Evolutionary conservation across 2,113 vertebrate species (phyloP).

Genomic region (Oenanthe melanoleuca): DNA sequence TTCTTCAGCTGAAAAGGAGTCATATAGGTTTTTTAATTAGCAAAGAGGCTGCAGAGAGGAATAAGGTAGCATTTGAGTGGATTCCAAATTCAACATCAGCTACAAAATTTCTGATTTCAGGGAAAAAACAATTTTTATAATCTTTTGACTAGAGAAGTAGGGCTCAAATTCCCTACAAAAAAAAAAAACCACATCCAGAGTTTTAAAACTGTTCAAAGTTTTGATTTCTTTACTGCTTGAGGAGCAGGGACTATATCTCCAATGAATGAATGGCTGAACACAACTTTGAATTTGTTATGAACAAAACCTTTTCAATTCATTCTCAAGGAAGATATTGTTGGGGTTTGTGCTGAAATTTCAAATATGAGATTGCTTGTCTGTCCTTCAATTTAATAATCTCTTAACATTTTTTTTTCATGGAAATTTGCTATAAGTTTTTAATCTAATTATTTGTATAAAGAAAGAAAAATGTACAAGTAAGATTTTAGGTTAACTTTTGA

Average conservation of each 20-base stretch:
- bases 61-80: background rate
- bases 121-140: background rate
- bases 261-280: background rate
- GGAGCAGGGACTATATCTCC: background rate
- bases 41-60: background rate
- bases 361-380: background rate
- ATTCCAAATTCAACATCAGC: background rate
- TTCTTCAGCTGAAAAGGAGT: background rate
- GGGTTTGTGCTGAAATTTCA: background rate
- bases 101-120: background rate
- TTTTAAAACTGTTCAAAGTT: background rate
- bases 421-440: background rate
- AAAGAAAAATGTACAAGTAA: background rate
- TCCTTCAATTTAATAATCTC: background rate
- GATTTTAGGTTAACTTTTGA: background rate
- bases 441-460: background rate
- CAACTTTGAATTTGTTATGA: constrained; percentile 2
- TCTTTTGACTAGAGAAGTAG: background rate
- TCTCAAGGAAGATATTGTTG: background rate
- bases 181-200: background rate
- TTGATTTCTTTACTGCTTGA: background rate
- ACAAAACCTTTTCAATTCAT: background rate
- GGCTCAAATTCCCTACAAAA: background rate
- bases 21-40: background rate
- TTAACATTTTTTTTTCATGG: background rate